These are phyloP conservation scores for Dicyrtomina minuta DNA, from an alignment of 2,888 invertebrate genomes.

Conservation along the genomic window DNA sequence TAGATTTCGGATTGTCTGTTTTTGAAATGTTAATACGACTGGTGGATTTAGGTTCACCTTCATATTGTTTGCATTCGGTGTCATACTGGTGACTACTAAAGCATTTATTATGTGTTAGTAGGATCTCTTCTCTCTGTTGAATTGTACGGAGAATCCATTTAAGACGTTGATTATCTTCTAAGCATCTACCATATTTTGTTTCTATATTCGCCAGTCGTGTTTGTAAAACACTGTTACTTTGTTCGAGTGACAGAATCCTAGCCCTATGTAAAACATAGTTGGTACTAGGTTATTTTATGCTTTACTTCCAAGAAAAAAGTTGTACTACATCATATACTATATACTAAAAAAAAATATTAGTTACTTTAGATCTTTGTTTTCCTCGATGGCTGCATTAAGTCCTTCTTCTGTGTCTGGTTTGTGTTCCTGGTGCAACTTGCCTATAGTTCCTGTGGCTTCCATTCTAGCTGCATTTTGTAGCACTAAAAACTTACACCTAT, in stretches of 20 bases:
- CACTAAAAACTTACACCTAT: conserved; percentile 1
- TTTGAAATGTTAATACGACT: conserved; percentile 4
- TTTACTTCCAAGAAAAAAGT: no score
- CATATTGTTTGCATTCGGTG: neutral
- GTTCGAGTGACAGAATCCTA: conserved; percentile 17
- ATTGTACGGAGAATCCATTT: conserved; percentile 28
- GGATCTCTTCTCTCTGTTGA: conserved; percentile 29
- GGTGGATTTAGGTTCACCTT: no score
- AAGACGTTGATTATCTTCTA: conserved; percentile 21
- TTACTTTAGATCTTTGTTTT: no score
- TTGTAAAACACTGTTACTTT: neutral
- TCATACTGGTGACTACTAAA: neutral
- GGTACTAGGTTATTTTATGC: no score
- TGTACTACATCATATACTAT: no score
- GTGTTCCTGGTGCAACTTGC: neutral
- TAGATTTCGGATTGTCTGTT: neutral
- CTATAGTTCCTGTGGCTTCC: neutral
- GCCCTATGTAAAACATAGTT: neutral
- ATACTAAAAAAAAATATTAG: no score
- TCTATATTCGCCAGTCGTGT: neutral
- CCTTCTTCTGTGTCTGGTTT: no score
- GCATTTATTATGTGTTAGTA: conserved; percentile 13
- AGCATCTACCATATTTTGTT: neutral
- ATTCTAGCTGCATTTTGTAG: neutral
- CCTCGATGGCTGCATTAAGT: no score